Evolutionary conservation across 92 coral and sea anemone species (phyloP), one percentile per base, ranked within the genome.

Genomic region (Phenganax subtilis): DNA sequence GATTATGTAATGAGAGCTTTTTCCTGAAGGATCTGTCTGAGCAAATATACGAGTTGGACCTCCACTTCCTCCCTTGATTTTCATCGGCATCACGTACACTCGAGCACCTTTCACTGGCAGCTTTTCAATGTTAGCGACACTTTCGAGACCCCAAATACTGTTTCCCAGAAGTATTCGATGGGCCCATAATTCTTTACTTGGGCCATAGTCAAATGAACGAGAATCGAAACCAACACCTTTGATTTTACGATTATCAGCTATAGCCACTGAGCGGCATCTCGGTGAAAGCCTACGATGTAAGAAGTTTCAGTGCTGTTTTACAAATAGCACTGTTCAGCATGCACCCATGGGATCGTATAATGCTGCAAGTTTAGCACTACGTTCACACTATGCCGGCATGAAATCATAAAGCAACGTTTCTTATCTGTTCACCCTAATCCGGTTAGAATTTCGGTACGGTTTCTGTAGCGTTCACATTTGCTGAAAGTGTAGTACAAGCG

Each of bases 11-110:
- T 37, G 47, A 37, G 5, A 2, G 47, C 47, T 37, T 37, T 5
- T 37, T 37, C 47, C 47, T 1, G 3, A 37, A 37, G 47, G 47
- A 37, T 37, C 47, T 37, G 47, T 55, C 37, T 83, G 77, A 6
- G 96, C 96, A 71, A 91, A 91, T 8, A 91, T 81, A 37, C 96
- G 77, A 60, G 89, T 86, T 0, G 96, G 96, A 0, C 84, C 96
- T 15, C 96, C 96, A 25, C 89, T 89, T 15, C 96, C 92, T 37
- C 53, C 87, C 44, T 75, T 75, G 71, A 91, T 91, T 5, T 62
- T 82, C 90, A 89, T 90, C 6, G 96, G 96, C 25, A 91, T 89
- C 8, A 91, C 92, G 68, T 84, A 91, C 72, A 91, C 84, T 53
- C 87, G 86, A 28, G 89, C 89, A 12, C 92, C 90, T 82, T 85